Conservation (phyloP, 2,797 vertebrate species). For the Eulemur mongoz region DNA sequence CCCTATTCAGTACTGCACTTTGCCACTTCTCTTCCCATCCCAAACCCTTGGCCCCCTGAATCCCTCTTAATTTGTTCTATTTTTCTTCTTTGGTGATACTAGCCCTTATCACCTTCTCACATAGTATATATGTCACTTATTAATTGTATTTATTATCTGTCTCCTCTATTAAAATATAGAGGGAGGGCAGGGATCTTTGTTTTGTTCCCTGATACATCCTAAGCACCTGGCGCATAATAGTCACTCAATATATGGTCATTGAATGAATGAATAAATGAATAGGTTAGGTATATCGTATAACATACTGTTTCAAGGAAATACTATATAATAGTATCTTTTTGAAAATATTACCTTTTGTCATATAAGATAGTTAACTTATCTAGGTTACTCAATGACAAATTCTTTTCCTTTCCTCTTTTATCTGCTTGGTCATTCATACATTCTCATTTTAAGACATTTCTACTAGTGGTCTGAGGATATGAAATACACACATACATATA, state of each 20-base stretch:
- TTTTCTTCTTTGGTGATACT: background rate
- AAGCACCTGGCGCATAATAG: background rate
- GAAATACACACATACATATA: background rate
- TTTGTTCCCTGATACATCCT: background rate
- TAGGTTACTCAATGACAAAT: background rate
- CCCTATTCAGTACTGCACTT: background rate
- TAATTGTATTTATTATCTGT: background rate
- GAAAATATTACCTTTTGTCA: background rate
- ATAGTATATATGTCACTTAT: background rate
- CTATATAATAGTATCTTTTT: background rate
- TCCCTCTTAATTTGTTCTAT: background rate
- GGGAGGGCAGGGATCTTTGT: background rate
- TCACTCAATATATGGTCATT: background rate
- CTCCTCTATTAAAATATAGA: background rate
- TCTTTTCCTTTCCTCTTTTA: slow-evolving; percentile 1
- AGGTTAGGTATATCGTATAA: background rate
- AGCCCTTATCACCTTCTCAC: background rate
- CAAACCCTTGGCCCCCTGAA: background rate
- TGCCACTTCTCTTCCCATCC: background rate
- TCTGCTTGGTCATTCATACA: background rate
- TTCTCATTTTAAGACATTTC: background rate
- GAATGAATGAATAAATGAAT: background rate
- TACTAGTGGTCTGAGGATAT: background rate
- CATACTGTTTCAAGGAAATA: background rate
- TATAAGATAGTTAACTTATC: background rate